Evolutionary conservation across 2,113 vertebrate species (phyloP), one percentile per base, ranked within the genome.

Genomic region (Tachysurus vachellii): DNA sequence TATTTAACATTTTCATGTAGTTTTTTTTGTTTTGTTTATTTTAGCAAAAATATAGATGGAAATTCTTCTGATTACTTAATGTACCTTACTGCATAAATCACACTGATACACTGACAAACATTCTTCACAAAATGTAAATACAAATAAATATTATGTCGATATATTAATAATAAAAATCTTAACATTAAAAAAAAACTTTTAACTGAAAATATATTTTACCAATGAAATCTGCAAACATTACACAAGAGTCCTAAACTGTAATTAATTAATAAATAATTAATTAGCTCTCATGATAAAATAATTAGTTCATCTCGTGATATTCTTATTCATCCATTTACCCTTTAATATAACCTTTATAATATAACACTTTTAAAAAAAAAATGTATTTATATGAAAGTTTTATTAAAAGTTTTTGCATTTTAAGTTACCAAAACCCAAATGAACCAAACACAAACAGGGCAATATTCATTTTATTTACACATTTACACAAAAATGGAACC

Each of bases 381-480:
- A 26, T n/a, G 2, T 26, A 62, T 66, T 28, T n/a, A 66, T 28
- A 66, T 5, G 3, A 66, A 16, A 44, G 36, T 21, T 44, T 42
- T 71, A 44, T 44, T 47, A 21, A 75, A 73, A 17, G 21, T 23
- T 23, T 42, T 71, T 42, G 9, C 28, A 84, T 1, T 57, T 42
- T 13, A 57, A 71, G 71, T 76, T 36, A 84, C 5, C 14, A 71
- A 77, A 73, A 36, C n/a, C 57, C 8, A 17, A 71, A 77, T 61
- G 14, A 44, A 42, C 44, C 19, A 50, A n/a, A n/a, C 8, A 14
- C 5, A 42, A 64, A 1, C 44, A 54, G 4, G 50, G 26, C 76
- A 68, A 90, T 89, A 86, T 92, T 92, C 90, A 64, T 83, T 91
- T 91, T 89, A 91, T 91, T 91, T 89, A 91, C 90, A 90, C 64